Evolutionary conservation across 2,113 vertebrate genomes (phyloP).

Genomic region (Tyto alba): DNA sequence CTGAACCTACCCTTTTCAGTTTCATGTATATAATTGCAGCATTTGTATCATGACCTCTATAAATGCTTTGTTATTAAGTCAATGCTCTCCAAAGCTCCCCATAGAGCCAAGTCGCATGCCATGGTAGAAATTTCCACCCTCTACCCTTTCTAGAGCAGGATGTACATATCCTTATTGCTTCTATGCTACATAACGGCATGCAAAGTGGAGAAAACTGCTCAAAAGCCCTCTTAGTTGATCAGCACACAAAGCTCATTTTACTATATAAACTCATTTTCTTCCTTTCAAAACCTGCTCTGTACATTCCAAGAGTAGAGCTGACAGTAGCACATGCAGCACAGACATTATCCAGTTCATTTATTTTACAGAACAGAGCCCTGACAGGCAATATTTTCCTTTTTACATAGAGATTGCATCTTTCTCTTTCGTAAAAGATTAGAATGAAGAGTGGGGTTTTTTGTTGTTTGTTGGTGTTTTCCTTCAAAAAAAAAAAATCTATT

Average conservation of each 20-base stretch:
- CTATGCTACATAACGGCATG: accelerated
- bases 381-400: not conserved
- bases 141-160: not conserved
- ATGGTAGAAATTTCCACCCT: not conserved
- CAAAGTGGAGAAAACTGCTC: not conserved
- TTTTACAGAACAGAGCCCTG: not conserved
- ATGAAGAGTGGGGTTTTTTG: not conserved
- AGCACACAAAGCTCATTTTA: not conserved
- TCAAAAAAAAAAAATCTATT: not conserved
- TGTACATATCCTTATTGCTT: not conserved
- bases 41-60: not conserved
- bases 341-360: not conserved
- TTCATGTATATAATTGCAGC: not conserved
- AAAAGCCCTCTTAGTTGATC: not conserved
- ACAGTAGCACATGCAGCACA: not conserved
- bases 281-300: not conserved
- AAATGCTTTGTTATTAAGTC: not conserved
- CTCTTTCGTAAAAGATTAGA: not conserved
- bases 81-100: not conserved
- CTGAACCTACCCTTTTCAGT: not conserved
- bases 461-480: not conserved
- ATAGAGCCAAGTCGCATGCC: not conserved
- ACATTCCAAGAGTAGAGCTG: not conserved
- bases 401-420: not conserved
- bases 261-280: not conserved